Evolutionary conservation across 2,113 vertebrate species (phyloP).

Genomic region (Serilophus lunatus): DNA sequence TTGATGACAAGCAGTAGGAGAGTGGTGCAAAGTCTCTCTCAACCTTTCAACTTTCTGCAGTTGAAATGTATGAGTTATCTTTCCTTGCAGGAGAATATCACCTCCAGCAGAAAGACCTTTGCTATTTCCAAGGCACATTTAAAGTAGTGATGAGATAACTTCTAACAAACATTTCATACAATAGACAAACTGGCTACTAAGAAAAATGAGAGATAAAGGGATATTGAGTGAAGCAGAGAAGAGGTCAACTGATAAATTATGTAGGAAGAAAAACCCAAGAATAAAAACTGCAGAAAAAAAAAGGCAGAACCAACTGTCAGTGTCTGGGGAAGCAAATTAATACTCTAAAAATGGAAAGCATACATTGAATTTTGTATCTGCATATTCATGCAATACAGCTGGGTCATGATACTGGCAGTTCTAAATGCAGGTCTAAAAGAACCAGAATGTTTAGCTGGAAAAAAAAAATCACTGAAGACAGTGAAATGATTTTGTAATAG

Average conservation of each 20-base stretch:
- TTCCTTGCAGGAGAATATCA: background rate
- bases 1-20: conserved; percentile 5
- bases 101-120: conserved; percentile 13
- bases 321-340: background rate
- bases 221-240: background rate
- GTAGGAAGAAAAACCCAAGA: background rate
- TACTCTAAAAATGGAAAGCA: background rate
- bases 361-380: background rate
- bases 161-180: background rate
- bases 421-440: background rate
- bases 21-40: background rate
- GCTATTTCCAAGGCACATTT: background rate
- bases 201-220: background rate
- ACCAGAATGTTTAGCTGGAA: background rate
- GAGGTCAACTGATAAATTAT: background rate
- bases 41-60: background rate
- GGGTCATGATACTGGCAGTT: background rate
- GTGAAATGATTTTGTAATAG: background rate
- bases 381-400: background rate
- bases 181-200: background rate
- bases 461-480: background rate
- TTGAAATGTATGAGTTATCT: background rate
- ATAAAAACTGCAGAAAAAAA: background rate
- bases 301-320: background rate
- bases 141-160: background rate